Conservation (phyloP, 1,140 invertebrate species). For the Zaprionus capensis region DNA sequence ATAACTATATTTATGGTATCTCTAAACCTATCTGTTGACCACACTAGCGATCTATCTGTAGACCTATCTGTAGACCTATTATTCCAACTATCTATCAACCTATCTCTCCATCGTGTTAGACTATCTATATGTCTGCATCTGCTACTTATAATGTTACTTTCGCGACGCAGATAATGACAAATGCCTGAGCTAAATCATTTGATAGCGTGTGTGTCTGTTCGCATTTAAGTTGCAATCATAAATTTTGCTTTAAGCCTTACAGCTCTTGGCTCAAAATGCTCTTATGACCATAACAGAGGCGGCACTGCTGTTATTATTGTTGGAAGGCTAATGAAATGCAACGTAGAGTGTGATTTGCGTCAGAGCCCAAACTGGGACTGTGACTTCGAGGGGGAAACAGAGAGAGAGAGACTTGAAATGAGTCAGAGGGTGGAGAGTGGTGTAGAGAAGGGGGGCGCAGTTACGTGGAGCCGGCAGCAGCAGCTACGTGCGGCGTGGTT, state of each 20-base stretch:
- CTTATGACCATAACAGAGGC: constrained; percentile 37
- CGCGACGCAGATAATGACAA: constrained; percentile 37
- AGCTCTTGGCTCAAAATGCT: constrained; percentile 28
- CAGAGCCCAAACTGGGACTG: constrained; percentile 14
- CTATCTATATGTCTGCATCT: constrained; percentile 8
- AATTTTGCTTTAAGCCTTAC: constrained; percentile 48
- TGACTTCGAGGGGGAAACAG: constrained; percentile 2
- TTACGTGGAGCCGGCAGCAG: constrained; percentile 14
- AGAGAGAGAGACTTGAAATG: background rate
- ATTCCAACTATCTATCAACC: background rate
- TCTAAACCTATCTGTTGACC: too few species aligned
- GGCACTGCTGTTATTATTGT: constrained; percentile 10
- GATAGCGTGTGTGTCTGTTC: constrained; percentile 13
- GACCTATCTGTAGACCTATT: background rate
- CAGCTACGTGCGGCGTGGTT: constrained; percentile 31
- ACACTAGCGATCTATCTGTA: too few species aligned
- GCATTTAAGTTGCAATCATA: constrained; percentile 34
- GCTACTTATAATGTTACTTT: constrained; percentile 26
- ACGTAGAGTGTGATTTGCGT: constrained; percentile 41
- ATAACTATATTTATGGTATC: too few species aligned
- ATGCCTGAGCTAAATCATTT: constrained; percentile 39
- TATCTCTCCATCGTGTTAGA: background rate
- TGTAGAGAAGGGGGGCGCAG: background rate
- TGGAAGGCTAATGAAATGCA: constrained; percentile 52
- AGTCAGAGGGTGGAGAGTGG: background rate